Base-by-base conservation (phyloP, 2,113 vertebrate genomes). In the Indicator maculatus region DNA sequence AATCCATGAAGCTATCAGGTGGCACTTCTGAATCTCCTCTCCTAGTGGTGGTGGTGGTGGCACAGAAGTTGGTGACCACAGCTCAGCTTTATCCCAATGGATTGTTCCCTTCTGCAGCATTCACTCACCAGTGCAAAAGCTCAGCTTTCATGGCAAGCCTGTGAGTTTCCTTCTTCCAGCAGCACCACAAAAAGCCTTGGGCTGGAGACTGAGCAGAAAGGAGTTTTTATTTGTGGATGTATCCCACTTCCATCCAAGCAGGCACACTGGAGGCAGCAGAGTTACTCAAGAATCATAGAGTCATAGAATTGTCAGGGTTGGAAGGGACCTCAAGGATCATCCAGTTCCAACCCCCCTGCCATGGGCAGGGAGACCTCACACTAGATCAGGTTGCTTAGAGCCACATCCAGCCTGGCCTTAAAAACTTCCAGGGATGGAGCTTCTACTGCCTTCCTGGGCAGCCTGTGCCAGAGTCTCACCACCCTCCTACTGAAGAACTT, bases 11-110 rank as follows among this genome's bases (percentile, higher is more conserved):
- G 85, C 55, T 64, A 53, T 75, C 58, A 12, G 20, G 50, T 93
- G n/a, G 85, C 78, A 65, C 78, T 78, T 72, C 47, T 83, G 76
- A 95, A 55, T 91, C 90, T 90, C 93, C 30, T 79, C 56, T 50
- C 72, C 47, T 33, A 0, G 30, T 36, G 39, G 11, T 76, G 55
- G 11, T 76, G 55, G 16, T 69, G 79, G 60, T 89, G 91, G 86
- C 58, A 53, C 0, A 0, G 76, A 83, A 91, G 53, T 75, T 38
- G 50, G 63, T 91, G 83, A 81, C 88, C 77, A 45, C 77, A 91
- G 14, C 47, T 91, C 73, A 69, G 79, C 47, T 72, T 81, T 61
- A 39, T 72, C 60, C 65, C 88, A 61, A 4, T 44, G 20, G 86
- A 41, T 69, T 75, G n/a, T 78, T 95, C 79, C 75, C 50, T 88